These are phyloP conservation scores for Bombus difficillimus DNA, from an alignment of 1,140 invertebrate genomes.

Conservation along the genomic window DNA sequence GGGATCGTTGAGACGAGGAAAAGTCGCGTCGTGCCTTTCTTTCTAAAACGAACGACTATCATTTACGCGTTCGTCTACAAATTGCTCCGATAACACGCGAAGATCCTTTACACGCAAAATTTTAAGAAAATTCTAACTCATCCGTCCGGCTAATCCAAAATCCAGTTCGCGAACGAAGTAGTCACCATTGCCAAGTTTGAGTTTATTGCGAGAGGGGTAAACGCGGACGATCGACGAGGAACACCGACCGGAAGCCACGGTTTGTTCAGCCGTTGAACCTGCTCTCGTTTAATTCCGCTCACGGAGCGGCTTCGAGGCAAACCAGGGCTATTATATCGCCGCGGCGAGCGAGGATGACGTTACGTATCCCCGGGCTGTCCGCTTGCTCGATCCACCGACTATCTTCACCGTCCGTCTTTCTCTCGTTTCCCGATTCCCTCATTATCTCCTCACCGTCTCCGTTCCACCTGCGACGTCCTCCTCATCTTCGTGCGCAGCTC, in stretches of 20 bases:
- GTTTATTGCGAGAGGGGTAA: neutral
- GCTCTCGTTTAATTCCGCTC: conserved; percentile 68
- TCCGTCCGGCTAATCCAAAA: no score
- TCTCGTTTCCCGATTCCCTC: conserved; percentile 33
- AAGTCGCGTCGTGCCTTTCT: neutral
- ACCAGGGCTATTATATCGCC: conserved; percentile 64
- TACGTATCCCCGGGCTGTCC: conserved; percentile 61
- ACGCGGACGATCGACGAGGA: neutral
- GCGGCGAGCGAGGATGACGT: conserved; percentile 61
- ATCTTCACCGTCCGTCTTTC: conserved; percentile 29
- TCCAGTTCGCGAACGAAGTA: no score
- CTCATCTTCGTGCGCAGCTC: conserved; percentile 22
- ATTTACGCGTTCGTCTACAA: no score
- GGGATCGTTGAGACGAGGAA: neutral
- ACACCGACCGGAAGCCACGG: conserved; percentile 64
- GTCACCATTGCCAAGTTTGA: no score
- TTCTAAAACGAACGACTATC: neutral
- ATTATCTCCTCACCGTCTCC: conserved; percentile 30
- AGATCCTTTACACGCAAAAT: neutral
- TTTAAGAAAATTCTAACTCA: no score
- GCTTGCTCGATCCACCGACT: conserved; percentile 27
- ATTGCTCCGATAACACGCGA: no score
- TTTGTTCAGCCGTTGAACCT: conserved; percentile 67
- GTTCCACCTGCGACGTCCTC: neutral
- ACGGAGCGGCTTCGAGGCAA: conserved; percentile 59